These are phyloP conservation scores for Patella vulgata DNA, from an alignment of 1,140 invertebrate species.

Conservation along the genomic window DNA sequence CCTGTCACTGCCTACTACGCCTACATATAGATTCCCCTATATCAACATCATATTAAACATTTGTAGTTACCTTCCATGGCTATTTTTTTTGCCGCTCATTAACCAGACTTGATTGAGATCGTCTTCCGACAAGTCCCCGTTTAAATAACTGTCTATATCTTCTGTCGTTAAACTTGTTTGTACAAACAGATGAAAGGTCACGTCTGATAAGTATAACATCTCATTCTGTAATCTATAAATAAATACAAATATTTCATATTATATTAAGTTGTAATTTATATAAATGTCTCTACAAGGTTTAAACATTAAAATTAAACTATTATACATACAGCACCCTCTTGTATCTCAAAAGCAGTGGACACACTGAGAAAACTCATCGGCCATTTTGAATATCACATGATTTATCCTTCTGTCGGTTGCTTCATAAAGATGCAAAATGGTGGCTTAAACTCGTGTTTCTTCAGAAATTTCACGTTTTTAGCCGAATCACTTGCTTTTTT, in stretches of 20 bases:
- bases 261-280: neutral
- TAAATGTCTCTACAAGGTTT: neutral
- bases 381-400: no score
- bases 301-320: neutral
- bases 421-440: no score
- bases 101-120: slow-evolving; percentile 29
- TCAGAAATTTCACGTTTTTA: no score
- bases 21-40: no score
- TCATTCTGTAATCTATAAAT: slow-evolving; percentile 26
- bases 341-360: neutral
- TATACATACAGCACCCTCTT: neutral
- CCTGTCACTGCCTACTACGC: no score
- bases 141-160: slow-evolving; percentile 34
- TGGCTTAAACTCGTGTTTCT: no score
- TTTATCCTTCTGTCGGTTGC: no score
- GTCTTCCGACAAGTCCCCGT: slow-evolving; percentile 25
- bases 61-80: no score
- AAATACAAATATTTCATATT: neutral
- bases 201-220: slow-evolving; percentile 29
- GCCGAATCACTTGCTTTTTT: no score
- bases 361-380: no score
- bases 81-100: no score
- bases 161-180: slow-evolving; percentile 29
- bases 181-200: slow-evolving; percentile 34
- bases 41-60: no score